Evolutionary conservation across 2,888 invertebrate genomes (phyloP).

Genomic region (Spodoptera exigua): DNA sequence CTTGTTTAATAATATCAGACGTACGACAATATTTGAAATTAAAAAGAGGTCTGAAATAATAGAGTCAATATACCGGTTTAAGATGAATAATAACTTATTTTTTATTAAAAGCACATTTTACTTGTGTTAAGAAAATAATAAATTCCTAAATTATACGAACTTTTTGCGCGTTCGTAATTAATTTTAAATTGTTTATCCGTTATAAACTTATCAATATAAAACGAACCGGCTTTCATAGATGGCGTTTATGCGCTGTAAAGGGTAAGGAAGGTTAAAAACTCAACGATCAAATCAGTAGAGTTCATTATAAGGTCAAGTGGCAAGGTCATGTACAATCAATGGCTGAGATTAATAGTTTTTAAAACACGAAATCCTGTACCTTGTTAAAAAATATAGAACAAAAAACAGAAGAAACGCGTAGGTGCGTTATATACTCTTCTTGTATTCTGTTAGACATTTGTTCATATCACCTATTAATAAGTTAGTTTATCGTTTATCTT

Average conservation of each 20-base stretch:
- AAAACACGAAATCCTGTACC: too few species aligned
- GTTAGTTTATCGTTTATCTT: too few species aligned
- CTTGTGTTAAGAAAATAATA: neutral
- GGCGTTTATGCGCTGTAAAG: neutral
- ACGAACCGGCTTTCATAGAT: too few species aligned
- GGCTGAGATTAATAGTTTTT: neutral
- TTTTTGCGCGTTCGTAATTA: conserved; percentile 1
- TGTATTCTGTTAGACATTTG: too few species aligned
- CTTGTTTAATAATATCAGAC: neutral
- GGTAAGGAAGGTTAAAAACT: neutral
- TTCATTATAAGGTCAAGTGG: conserved; percentile 4
- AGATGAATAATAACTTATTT: conserved; percentile 8
- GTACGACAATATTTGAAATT: neutral
- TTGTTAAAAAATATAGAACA: too few species aligned
- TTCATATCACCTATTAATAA: too few species aligned
- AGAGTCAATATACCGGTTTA: neutral
- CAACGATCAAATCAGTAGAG: neutral
- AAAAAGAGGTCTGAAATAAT: too few species aligned
- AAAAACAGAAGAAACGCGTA: too few species aligned
- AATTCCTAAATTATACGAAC: conserved; percentile 18
- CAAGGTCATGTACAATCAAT: neutral
- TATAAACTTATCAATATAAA: neutral
- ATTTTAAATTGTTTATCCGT: neutral
- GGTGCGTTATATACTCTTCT: too few species aligned
- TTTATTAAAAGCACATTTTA: conserved; percentile 19